These are phyloP conservation scores for Sesia bembeciformis DNA, from an alignment of 2,888 invertebrate species.

Conservation along the genomic window DNA sequence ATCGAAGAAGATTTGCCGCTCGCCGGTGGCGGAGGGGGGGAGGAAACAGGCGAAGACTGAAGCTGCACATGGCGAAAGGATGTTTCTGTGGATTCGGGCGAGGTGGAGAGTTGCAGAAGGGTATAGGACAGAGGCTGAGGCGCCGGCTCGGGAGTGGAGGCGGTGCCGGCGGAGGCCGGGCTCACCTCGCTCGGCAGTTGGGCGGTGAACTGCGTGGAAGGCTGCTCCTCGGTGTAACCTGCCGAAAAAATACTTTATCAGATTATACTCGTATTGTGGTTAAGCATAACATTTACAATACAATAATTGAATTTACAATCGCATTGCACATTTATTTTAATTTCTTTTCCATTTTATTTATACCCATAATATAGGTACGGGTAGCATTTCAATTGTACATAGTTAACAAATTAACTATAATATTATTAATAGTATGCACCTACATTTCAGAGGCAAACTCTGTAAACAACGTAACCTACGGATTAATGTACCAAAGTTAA, in stretches of 20 bases:
- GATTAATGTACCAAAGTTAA: too few species aligned
- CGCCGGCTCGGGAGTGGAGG: slow-evolving; percentile 43
- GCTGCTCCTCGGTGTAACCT: slow-evolving; percentile 87
- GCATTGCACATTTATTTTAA: too few species aligned
- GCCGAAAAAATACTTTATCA: slow-evolving; percentile 25
- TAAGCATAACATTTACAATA: too few species aligned
- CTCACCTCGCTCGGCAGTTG: slow-evolving; percentile 82
- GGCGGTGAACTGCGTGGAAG: slow-evolving; percentile 84
- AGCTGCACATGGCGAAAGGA: slow-evolving; percentile 62
- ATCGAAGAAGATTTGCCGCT: slow-evolving; percentile 84
- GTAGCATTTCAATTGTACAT: too few species aligned
- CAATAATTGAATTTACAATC: too few species aligned
- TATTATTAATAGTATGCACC: too few species aligned
- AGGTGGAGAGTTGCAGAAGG: slow-evolving; percentile 64
- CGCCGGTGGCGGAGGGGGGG: slow-evolving; percentile 68
- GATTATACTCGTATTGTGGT: not conserved
- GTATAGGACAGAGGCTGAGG: slow-evolving; percentile 63
- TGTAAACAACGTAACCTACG: too few species aligned
- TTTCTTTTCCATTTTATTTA: too few species aligned
- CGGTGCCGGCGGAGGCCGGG: slow-evolving; percentile 72
- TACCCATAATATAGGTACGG: too few species aligned
- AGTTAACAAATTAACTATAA: too few species aligned
- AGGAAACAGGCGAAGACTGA: slow-evolving; percentile 60
- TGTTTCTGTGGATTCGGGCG: slow-evolving; percentile 44
- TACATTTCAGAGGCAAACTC: too few species aligned